These are phyloP conservation scores for Tragelaphus scriptus DNA, from an alignment of 2,113 vertebrate species.

Conservation along the genomic window DNA sequence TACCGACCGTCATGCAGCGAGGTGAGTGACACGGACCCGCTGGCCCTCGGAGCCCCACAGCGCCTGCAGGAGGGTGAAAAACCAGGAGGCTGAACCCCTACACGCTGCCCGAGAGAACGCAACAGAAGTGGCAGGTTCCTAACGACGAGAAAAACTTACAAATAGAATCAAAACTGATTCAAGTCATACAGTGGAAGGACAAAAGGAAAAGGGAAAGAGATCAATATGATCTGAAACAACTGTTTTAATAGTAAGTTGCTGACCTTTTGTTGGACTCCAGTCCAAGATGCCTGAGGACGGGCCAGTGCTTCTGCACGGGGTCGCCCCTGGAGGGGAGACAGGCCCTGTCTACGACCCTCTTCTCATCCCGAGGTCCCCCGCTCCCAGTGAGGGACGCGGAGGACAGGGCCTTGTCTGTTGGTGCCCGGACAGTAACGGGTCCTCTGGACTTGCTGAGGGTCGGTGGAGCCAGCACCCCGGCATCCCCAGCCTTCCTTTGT, in stretches of 20 bases:
- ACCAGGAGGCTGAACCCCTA: conserved; percentile 73
- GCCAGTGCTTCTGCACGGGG: conserved; percentile 7
- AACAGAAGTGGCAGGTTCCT: conserved; percentile 77
- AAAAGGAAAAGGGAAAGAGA: conserved; percentile 82
- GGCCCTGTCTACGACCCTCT: background rate
- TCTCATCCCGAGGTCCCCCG: background rate
- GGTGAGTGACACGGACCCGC: conserved; percentile 75
- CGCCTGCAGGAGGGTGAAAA: conserved; percentile 73
- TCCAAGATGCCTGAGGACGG: conserved; percentile 46
- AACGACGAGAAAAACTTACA: conserved; percentile 79
- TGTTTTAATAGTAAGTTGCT: conserved; percentile 74
- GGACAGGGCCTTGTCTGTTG: background rate
- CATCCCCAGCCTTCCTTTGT: background rate
- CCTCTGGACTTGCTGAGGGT: background rate
- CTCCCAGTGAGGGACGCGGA: background rate
- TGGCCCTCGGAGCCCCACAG: conserved; percentile 73
- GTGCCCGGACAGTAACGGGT: background rate
- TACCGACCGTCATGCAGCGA: conserved; percentile 86
- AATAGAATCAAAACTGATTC: conserved; percentile 85
- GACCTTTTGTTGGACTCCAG: conserved; percentile 71
- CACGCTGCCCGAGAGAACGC: conserved; percentile 71
- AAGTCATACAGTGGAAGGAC: conserved; percentile 76
- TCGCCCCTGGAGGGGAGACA: background rate
- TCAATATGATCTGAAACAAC: conserved; percentile 88
- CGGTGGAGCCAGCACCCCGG: background rate